These are phyloP conservation scores for Alexandromys fortis DNA, from an alignment of 2,113 vertebrate species.

Conservation along the genomic window DNA sequence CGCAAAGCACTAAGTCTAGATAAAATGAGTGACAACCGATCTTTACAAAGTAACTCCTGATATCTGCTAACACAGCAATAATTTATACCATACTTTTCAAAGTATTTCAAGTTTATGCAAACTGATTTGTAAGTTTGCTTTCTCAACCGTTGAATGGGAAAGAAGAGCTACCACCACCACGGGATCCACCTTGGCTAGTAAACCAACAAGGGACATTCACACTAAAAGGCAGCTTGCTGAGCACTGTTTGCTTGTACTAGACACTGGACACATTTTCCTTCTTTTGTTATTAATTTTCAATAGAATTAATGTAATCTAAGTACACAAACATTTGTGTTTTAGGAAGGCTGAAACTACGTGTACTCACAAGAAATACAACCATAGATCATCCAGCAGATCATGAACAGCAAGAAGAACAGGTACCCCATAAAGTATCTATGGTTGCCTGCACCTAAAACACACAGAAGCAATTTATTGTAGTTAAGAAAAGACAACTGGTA, in stretches of 20 bases:
- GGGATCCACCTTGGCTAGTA: not conserved
- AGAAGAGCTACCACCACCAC: not conserved
- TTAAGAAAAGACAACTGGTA: slow-evolving; percentile 47
- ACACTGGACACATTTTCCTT: slow-evolving; percentile 23
- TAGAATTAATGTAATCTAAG: slow-evolving; percentile 19
- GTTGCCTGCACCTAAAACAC: slow-evolving; percentile 95
- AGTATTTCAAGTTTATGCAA: slow-evolving; percentile 44
- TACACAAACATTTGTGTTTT: slow-evolving; percentile 56
- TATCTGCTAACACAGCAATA: not conserved
- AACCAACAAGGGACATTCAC: not conserved
- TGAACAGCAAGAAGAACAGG: slow-evolving; percentile 98
- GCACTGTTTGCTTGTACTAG: not conserved
- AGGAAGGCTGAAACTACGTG: slow-evolving; percentile 53
- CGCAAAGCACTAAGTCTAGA: not conserved
- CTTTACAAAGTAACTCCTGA: slow-evolving; percentile 43
- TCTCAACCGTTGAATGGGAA: not conserved
- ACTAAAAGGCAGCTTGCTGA: slow-evolving; percentile 4
- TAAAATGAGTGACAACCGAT: not conserved
- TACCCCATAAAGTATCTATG: slow-evolving; percentile 99
- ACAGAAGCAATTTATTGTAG: slow-evolving; percentile 67
- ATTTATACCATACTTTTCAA: slow-evolving; percentile 19
- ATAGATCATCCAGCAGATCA: slow-evolving; percentile 99
- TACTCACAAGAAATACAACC: slow-evolving; percentile 98
- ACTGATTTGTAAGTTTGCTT: slow-evolving; percentile 38
- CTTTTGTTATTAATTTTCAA: slow-evolving; percentile 19